These are phyloP conservation scores for Microcebus ravelobensis DNA, from an alignment of 2,113 vertebrate species.

Conservation along the genomic window DNA sequence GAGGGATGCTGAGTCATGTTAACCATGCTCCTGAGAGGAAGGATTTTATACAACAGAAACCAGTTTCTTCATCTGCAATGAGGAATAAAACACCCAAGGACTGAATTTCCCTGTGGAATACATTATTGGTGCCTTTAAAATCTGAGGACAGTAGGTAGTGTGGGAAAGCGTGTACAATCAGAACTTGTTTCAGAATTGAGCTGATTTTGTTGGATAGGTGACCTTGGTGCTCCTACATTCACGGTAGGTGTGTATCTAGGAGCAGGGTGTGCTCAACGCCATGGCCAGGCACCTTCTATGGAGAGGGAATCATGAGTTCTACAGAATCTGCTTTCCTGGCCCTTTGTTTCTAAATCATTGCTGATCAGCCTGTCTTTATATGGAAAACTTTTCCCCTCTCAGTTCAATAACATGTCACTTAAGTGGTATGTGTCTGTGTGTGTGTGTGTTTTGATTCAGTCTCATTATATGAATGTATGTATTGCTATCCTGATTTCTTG, in stretches of 20 bases:
- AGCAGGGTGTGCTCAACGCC: neutral
- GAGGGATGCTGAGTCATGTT: neutral
- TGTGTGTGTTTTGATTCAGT: neutral
- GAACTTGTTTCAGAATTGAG: neutral
- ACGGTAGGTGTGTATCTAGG: neutral
- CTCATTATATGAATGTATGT: neutral
- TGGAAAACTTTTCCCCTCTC: neutral
- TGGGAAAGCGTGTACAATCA: accelerated
- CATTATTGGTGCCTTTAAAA: too few relatives aligned
- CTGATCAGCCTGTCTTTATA: neutral
- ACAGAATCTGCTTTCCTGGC: neutral
- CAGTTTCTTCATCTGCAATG: neutral
- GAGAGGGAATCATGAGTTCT: neutral
- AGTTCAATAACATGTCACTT: neutral
- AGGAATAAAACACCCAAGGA: neutral
- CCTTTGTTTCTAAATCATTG: neutral
- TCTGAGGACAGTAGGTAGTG: accelerated
- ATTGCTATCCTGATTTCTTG: neutral
- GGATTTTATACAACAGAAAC: accelerated
- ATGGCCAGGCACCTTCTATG: too few relatives aligned
- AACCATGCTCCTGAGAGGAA: neutral
- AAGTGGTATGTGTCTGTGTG: neutral
- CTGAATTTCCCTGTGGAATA: accelerated
- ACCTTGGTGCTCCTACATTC: neutral
- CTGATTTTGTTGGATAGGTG: too few relatives aligned